These are phyloP conservation scores for Hololepta plana DNA, from an alignment of 2,888 invertebrate species.

Conservation along the genomic window DNA sequence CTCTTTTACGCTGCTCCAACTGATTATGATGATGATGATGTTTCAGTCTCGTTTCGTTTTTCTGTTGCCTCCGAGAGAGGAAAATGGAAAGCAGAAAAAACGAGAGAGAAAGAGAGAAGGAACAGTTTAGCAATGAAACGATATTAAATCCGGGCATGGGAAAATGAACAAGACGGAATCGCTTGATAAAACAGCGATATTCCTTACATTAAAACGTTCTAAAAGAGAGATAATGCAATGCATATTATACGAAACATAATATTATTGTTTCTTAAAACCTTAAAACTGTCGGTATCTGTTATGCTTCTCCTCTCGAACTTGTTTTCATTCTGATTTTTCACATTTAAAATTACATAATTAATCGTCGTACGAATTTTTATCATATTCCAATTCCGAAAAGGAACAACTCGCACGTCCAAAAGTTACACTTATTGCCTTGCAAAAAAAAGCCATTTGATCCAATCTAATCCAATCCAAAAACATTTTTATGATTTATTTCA, in stretches of 20 bases:
- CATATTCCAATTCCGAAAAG: neutral
- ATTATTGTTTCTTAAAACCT: slow-evolving; percentile 30
- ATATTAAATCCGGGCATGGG: slow-evolving; percentile 16
- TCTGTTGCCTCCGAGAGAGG: too few relatives aligned
- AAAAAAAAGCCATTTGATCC: too few relatives aligned
- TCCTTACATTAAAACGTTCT: slow-evolving; percentile 19
- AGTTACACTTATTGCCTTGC: too few relatives aligned
- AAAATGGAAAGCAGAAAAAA: too few relatives aligned
- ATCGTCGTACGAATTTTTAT: neutral
- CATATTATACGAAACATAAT: slow-evolving; percentile 28
- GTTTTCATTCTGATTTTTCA: neutral
- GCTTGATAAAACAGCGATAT: slow-evolving; percentile 18
- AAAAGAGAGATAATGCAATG: slow-evolving; percentile 24
- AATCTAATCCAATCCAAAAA: too few relatives aligned
- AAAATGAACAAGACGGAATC: slow-evolving; percentile 14
- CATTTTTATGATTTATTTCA: too few relatives aligned
- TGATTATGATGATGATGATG: too few relatives aligned
- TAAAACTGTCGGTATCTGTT: slow-evolving; percentile 16
- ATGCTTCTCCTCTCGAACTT: neutral
- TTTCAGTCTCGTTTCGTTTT: too few relatives aligned
- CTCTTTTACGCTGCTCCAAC: too few relatives aligned
- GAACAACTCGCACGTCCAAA: too few relatives aligned
- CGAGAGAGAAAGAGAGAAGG: slow-evolving; percentile 5
- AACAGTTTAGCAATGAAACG: slow-evolving; percentile 9
- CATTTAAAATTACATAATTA: slow-evolving; percentile 1